Percentiles rank a stretch among this genome's conserved stretches.
Evolutionary conservation across 2,888 invertebrate genomes (phyloP).

Genomic region (Oligia strigilis): DNA sequence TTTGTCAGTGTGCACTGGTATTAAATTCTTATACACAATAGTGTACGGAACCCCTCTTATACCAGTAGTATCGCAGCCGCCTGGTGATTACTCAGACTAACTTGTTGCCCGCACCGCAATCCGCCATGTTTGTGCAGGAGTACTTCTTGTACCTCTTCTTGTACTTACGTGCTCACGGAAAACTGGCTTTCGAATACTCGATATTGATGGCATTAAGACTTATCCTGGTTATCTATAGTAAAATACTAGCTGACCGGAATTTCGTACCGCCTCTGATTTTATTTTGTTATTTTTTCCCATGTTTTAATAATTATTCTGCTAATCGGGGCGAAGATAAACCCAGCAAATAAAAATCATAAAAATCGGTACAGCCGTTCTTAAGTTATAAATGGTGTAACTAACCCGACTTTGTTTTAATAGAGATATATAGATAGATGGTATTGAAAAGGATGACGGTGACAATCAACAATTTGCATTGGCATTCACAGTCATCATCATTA

Average conservation of each 20-base stretch:
- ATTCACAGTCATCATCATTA: background rate
- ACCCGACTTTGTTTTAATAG: no score
- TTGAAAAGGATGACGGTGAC: background rate
- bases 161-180: background rate
- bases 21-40: no score
- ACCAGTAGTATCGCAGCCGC: background rate
- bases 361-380: no score
- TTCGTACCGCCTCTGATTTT: no score
- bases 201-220: background rate
- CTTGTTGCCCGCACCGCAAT: conserved; percentile 52
- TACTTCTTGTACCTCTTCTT: conserved; percentile 24
- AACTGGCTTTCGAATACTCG: background rate
- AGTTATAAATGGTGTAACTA: no score
- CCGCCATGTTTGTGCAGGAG: conserved; percentile 26
- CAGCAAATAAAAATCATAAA: no score
- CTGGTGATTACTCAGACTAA: conserved; percentile 26
- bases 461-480: background rate
- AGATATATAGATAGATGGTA: no score
- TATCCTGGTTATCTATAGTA: background rate
- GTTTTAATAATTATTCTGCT: no score
- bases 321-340: no score
- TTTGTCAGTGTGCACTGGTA: background rate
- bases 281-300: no score
- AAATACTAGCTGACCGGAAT: no score
- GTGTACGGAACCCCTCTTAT: conserved; percentile 2